Evolutionary conservation across 2,797 vertebrate genomes (phyloP), one percentile per base, ranked within the genome.

Genomic region (Erpetoichthys calabaricus): DNA sequence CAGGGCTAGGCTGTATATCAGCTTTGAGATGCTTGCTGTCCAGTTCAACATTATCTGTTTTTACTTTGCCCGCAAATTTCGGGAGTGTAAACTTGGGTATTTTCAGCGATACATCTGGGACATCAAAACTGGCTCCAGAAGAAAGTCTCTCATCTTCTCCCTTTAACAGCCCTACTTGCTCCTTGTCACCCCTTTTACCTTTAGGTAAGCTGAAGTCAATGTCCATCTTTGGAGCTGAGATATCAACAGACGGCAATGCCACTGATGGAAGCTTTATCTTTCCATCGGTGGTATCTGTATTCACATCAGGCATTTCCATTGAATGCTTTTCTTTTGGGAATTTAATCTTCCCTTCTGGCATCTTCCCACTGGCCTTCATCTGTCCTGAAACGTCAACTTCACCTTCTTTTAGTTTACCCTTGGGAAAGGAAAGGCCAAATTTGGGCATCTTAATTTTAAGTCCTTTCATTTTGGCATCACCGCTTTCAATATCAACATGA

Each of bases 211-310:
- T 76, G 67, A 90, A 80, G 45, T 86, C 85, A 51, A 91, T 69
- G 59, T 84, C 77, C 57, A 91, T 73, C 51, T 80, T 87, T 1
- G 90, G 88, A 56, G 84, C 76, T 44, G 83, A 81, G 47, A 92
- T 85, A 53, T 89, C 84, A 45, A 92, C 80, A 53, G 81, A 72
- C 41, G 84, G 85, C 62, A 87, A 63, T 77, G 83, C 84, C 45
- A 86, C 73, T 56, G 63, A 76, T 0, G 86, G 84, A 56, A 84
- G 64, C 70, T 83, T 84, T 3, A 80, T 61, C 43, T 76, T 70
- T 58, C 63, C 63, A 58, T 72, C 67, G 51, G 63, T 42, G 47
- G 58, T 66, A 5, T 44, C 52, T 5, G 4, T 7, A 5, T 71
- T 72, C 7, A 51, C 54, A 0, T 57, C 62, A 45, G 56, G 57